Evolutionary conservation across 2,888 invertebrate genomes (phyloP).

Genomic region (Ethmia dodecea): DNA sequence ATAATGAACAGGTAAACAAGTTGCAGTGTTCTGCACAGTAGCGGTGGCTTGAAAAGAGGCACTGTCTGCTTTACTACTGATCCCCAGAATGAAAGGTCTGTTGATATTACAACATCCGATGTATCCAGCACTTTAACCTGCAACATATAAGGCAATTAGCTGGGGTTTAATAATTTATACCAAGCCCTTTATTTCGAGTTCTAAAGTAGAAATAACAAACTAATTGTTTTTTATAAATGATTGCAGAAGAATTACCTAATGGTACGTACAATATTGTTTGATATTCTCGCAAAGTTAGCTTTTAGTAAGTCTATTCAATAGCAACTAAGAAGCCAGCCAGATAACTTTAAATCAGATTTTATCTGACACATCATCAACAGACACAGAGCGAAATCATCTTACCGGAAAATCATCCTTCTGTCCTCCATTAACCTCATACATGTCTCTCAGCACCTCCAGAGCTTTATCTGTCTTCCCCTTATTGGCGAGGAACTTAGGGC

Average conservation of each 20-base stretch:
- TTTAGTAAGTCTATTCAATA: background rate
- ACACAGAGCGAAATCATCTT: conserved; percentile 12
- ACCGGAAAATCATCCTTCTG: conserved; percentile 37
- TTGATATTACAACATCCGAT: no score
- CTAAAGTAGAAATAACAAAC: background rate
- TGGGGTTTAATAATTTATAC: background rate
- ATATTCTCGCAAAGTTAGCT: no score
- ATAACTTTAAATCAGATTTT: background rate
- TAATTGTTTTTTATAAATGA: no score
- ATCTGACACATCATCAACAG: no score
- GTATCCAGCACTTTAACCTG: no score
- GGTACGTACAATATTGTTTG: no score
- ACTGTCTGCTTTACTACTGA: conserved; percentile 66
- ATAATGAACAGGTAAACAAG: conserved; percentile 72
- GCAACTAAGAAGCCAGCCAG: background rate
- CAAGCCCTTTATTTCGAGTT: background rate
- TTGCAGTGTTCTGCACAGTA: conserved; percentile 70
- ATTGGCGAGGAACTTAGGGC: conserved; percentile 84
- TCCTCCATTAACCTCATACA: conserved; percentile 40
- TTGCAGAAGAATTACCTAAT: no score
- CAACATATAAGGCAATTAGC: no score
- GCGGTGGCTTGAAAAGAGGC: conserved; percentile 69
- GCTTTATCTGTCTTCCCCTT: conserved; percentile 77
- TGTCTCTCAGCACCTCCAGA: conserved; percentile 44
- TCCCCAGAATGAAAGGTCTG: conserved; percentile 29